Evolutionary conservation across 2,888 invertebrate genomes (phyloP), one percentile per base, ranked within the genome.

Genomic region (Apotomis capreana): DNA sequence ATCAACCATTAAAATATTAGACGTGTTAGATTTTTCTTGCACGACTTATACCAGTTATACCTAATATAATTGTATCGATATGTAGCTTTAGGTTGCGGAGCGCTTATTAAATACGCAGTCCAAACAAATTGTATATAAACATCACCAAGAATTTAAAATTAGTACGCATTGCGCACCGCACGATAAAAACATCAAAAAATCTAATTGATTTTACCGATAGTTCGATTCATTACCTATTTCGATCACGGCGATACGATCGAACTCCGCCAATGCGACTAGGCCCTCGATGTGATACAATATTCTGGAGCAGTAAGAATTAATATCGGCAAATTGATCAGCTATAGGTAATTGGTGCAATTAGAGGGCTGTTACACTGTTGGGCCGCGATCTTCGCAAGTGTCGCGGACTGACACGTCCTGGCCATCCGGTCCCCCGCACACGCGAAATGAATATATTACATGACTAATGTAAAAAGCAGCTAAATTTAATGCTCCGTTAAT

Each of bases 291-390:
- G 81, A 85, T 85, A 78, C 80, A 73, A 80, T 84, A 87, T 86
- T 86, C 84, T 79, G 81, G 73, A 73, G 80, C 83, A 78, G 86
- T 87, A 84, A 81, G 81, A 82, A 81, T 82, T 85, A 85, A 87
- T 87, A 78, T 79, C 78, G 70, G 76, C 69, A 80, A 83, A 84
- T 78, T 83, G 80, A 79, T 81, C 81, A 76, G 79, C 76, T 80
- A 78, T 82, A 79, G 83, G 78, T 87, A 89, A 89, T 87, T 86
- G 85, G 81, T 81, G 84, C 77, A 84, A 86, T 89, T 88, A 89
- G 82, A 84, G 82, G 79, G 79, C 82, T 81, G 81, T 82, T 83
- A 81, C 76, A 76, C 78, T 76, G 79, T 77, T 73, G 75, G 76
- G 78, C 81, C 77, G 74, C 78, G 75, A 74, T 64, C 73, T 67